Conservation (phyloP, 2,797 vertebrate species). For the Selene dorsalis region DNA sequence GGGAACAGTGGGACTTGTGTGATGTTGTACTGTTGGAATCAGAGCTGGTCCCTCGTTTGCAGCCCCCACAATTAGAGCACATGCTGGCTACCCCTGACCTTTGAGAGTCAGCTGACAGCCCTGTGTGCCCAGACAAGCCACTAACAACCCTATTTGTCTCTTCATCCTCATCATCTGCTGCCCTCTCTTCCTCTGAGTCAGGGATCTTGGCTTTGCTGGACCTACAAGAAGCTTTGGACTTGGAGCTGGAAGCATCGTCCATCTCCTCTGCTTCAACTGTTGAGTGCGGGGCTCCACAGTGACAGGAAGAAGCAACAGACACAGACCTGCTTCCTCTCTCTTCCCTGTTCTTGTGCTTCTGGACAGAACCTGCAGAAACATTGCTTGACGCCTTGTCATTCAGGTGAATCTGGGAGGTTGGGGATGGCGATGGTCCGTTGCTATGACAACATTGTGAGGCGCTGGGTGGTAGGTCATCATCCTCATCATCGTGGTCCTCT, state of each 20-base stretch:
- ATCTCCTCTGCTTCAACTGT: slow-evolving; percentile 35
- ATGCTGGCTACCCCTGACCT: slow-evolving; percentile 65
- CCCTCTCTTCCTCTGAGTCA: slow-evolving; percentile 44
- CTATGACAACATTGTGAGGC: slow-evolving; percentile 80
- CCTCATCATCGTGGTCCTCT: slow-evolving; percentile 81
- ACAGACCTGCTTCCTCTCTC: slow-evolving; percentile 43
- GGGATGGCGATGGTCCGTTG: slow-evolving; percentile 65
- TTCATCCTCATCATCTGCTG: slow-evolving; percentile 63
- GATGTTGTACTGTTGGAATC: slow-evolving; percentile 55
- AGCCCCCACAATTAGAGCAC: slow-evolving; percentile 77
- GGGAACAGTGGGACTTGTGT: slow-evolving; percentile 41
- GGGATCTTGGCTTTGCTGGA: slow-evolving; percentile 52
- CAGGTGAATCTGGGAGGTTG: slow-evolving; percentile 34
- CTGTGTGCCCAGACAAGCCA: slow-evolving; percentile 64
- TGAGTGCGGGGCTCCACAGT: slow-evolving; percentile 52
- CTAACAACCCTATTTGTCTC: slow-evolving; percentile 59
- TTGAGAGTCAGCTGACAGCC: slow-evolving; percentile 58
- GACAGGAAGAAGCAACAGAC: slow-evolving; percentile 63
- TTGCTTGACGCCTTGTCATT: slow-evolving; percentile 56
- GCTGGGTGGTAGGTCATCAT: slow-evolving; percentile 78
- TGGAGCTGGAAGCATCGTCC: slow-evolving; percentile 41
- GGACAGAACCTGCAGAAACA: slow-evolving; percentile 29
- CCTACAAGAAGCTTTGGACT: slow-evolving; percentile 47
- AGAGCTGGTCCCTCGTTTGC: slow-evolving; percentile 53
- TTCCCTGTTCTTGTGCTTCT: not conserved